Percentiles rank a stretch among this genome's conserved stretches.
These are phyloP conservation scores for Gila orcuttii DNA, from an alignment of 2,113 vertebrate genomes.

Conservation along the genomic window DNA sequence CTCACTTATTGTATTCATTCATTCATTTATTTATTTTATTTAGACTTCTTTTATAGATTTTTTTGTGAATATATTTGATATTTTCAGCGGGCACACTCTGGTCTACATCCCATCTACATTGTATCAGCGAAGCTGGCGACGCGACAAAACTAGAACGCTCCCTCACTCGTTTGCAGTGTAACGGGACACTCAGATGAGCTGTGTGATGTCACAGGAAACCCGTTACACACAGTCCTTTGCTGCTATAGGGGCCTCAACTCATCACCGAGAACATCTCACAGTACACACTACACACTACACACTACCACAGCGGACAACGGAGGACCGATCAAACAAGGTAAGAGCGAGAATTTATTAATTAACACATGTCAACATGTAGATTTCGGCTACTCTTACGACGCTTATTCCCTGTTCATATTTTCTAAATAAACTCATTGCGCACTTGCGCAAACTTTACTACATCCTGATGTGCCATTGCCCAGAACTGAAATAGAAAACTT, in stretches of 20 bases:
- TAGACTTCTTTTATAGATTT: neutral
- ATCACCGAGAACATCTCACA: conserved; percentile 15
- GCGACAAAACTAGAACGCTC: neutral
- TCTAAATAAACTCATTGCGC: neutral
- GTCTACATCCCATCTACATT: neutral
- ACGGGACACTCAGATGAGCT: conserved; percentile 2
- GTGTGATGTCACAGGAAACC: conserved; percentile 46
- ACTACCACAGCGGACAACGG: neutral
- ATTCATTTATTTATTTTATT: neutral
- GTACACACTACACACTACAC: neutral
- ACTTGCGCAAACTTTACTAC: conserved; percentile 7
- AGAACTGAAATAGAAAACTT: neutral
- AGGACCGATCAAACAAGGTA: conserved; percentile 4
- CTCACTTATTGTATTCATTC: neutral
- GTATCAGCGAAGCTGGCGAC: neutral
- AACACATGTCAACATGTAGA: neutral
- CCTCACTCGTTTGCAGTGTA: neutral
- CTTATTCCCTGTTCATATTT: neutral
- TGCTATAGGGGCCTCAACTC: neutral
- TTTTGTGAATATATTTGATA: neutral
- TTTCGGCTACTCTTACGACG: neutral
- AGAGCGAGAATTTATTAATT: neutral
- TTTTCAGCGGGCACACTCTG: neutral
- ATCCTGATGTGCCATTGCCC: neutral
- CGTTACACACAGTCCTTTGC: neutral